phyloP scores from a whole-genome alignment of 2,113 vertebrate genomes.

The Dunckerocampus dactyliophorus region DNA sequence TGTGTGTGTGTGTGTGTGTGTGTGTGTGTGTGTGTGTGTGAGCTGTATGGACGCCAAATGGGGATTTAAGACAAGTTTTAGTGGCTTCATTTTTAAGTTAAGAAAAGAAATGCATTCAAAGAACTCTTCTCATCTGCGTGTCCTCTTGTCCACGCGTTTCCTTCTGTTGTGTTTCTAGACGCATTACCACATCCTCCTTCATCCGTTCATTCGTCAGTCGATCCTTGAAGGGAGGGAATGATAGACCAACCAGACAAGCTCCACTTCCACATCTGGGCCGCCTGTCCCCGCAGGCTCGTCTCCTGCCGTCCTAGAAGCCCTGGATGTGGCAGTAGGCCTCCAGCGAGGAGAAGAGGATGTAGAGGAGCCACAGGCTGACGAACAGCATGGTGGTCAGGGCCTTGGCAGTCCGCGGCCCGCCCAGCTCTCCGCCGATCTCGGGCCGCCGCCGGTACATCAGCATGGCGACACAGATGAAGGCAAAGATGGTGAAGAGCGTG shows the following conservation, averaged over 20 bases:
- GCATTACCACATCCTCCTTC: slow-evolving; percentile 32
- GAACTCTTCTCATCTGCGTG: slow-evolving; percentile 19
- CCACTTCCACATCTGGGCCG: slow-evolving; percentile 27
- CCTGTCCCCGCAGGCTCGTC: slow-evolving; percentile 19
- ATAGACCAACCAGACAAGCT: slow-evolving; percentile 36
- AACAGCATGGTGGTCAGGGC: slow-evolving; percentile 88
- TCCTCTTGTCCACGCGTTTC: slow-evolving; percentile 2
- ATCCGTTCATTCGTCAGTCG: slow-evolving; percentile 40
- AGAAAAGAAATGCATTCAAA: slow-evolving; percentile 19
- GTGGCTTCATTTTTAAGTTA: slow-evolving; percentile 25
- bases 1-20: no score
- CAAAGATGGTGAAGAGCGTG: slow-evolving; percentile 99
- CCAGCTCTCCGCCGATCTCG: slow-evolving; percentile 96
- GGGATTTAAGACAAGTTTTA: slow-evolving; percentile 26
- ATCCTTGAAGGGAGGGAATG: slow-evolving; percentile 46
- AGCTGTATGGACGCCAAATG: slow-evolving; percentile 10
- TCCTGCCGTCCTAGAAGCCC: slow-evolving; percentile 81
- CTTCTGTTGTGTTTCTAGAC: slow-evolving; percentile 23
- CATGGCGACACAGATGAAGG: slow-evolving; percentile 88
- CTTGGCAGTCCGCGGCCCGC: slow-evolving; percentile 98
- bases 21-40: no score
- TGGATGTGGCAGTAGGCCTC: slow-evolving; percentile 99
- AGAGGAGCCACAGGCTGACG: slow-evolving; percentile 95
- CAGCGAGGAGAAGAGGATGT: slow-evolving; percentile 99
- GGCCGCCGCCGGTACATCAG: slow-evolving; percentile 96